These are phyloP conservation scores for Patella depressa DNA, from an alignment of 2,888 invertebrate species.

Conservation along the genomic window DNA sequence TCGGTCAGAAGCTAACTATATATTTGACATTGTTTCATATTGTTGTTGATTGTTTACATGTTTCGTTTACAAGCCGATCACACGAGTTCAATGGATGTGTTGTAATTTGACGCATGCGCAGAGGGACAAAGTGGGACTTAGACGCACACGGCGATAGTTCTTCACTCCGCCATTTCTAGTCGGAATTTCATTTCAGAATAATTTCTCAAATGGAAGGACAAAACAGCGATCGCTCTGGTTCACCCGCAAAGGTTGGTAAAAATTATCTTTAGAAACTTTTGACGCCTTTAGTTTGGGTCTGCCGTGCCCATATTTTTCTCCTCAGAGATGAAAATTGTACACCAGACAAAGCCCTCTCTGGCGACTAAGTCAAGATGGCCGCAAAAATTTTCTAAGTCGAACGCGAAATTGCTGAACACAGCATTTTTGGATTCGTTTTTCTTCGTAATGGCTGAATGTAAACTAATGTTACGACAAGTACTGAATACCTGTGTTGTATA, in stretches of 20 bases:
- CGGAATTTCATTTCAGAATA: slow-evolving; percentile 30
- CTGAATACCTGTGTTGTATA: slow-evolving; percentile 5
- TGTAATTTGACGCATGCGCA: slow-evolving; percentile 55
- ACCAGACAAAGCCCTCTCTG: slow-evolving; percentile 37
- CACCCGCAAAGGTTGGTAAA: slow-evolving; percentile 39
- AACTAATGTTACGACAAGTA: background rate
- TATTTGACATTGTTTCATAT: too few species aligned
- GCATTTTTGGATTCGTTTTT: slow-evolving; percentile 28
- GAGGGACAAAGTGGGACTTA: slow-evolving; percentile 51
- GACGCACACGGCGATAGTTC: slow-evolving; percentile 48
- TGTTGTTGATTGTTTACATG: too few species aligned
- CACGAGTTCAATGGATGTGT: background rate
- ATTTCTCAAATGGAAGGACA: slow-evolving; percentile 40
- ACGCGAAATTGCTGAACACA: slow-evolving; percentile 30
- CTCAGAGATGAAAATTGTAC: slow-evolving; percentile 13
- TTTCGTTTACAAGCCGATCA: too few species aligned
- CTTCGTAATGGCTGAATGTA: background rate
- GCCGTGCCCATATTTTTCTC: background rate
- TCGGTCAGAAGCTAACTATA: too few species aligned
- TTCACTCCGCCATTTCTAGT: slow-evolving; percentile 40
- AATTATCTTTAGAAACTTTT: slow-evolving; percentile 23
- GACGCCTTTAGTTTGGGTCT: slow-evolving; percentile 1
- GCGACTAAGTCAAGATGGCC: slow-evolving; percentile 65
- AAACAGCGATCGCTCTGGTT: slow-evolving; percentile 34
- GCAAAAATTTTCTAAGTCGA: slow-evolving; percentile 64